Evolutionary conservation across 92 coral and sea anemone species (phyloP).

Genomic region (Hydrozoanthus gracilis): DNA sequence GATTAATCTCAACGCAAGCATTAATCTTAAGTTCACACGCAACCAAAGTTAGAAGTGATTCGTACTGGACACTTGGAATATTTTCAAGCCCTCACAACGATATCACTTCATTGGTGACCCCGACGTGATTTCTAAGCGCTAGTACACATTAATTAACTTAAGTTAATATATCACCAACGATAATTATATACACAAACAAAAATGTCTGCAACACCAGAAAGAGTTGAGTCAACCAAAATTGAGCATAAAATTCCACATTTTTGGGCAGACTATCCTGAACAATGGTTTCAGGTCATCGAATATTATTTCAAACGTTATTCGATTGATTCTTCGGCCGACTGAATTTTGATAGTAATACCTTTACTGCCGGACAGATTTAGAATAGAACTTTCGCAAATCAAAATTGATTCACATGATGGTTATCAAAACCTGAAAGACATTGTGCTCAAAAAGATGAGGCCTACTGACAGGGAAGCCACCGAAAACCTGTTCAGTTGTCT

Average conservation of each 20-base stretch:
- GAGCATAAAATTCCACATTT: background rate
- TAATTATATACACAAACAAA: no score
- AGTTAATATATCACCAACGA: no score
- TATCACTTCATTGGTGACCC: conserved; percentile 18
- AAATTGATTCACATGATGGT: no score
- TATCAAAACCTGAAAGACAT: background rate
- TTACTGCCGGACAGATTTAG: background rate
- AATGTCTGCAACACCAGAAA: no score
- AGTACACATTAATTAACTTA: background rate
- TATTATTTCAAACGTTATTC: background rate
- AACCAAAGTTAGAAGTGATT: no score
- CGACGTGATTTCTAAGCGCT: background rate
- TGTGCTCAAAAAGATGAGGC: background rate
- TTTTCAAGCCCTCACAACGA: no score
- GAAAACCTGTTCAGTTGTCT: background rate
- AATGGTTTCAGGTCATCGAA: conserved; percentile 1
- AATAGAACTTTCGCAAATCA: background rate
- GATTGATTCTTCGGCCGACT: background rate
- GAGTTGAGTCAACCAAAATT: no score
- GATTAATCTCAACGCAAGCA: no score
- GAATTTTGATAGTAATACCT: background rate
- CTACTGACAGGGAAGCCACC: background rate
- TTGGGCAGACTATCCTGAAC: background rate
- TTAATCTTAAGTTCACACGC: no score
- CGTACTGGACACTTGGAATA: no score